A percentile compares a stretch with the other conserved stretches of the same genome.
These are phyloP conservation scores for Theristicus caerulescens DNA, from an alignment of 2,113 vertebrate genomes.

Conservation along the genomic window DNA sequence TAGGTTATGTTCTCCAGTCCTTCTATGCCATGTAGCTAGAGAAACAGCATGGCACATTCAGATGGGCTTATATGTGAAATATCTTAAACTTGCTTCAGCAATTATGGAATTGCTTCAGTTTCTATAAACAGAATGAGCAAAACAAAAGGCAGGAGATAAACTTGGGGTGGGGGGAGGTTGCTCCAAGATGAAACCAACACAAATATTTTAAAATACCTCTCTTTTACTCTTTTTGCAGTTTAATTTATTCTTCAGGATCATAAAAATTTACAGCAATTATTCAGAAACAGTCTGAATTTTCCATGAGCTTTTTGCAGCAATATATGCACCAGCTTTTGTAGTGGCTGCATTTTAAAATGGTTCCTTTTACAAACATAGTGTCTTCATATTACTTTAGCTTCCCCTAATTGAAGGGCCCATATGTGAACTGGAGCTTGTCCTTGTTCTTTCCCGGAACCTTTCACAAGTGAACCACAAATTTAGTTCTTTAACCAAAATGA, in stretches of 20 bases:
- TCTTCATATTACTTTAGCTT: background rate
- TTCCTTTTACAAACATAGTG: background rate
- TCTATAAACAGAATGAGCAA: background rate
- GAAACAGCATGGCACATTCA: background rate
- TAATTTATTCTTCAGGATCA: background rate
- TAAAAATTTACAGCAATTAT: background rate
- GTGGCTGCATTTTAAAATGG: background rate
- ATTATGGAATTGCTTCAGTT: background rate
- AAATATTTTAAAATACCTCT: background rate
- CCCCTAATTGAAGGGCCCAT: background rate
- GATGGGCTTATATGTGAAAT: background rate
- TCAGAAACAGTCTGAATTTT: background rate
- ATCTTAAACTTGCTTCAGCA: background rate
- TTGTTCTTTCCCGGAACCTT: background rate
- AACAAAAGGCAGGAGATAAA: background rate
- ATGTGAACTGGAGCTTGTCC: background rate
- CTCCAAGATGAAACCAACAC: background rate
- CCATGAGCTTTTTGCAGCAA: background rate
- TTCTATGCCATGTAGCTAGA: background rate
- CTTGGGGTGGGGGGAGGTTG: background rate
- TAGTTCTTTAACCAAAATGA: background rate
- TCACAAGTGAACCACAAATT: background rate
- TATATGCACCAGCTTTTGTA: background rate
- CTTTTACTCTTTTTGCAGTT: background rate
- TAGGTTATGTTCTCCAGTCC: background rate